Base-by-base conservation (phyloP, 2,113 vertebrate genomes). In the Lasiurus cinereus region DNA sequence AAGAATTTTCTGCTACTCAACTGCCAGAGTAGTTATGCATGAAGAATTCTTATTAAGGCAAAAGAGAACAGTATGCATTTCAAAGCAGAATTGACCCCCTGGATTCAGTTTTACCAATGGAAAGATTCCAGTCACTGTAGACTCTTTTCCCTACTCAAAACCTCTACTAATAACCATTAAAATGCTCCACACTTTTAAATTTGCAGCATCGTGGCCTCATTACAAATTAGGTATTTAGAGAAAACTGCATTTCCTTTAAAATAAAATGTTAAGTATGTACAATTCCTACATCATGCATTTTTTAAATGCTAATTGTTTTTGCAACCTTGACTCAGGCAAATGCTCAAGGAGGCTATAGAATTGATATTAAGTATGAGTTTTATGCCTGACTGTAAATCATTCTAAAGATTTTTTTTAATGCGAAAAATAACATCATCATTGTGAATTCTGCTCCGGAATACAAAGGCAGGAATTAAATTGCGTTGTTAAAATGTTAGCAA, bases 401-500 rank as follows among this genome's bases (percentile, higher is more conserved):
- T 96, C 86, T 76, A 83, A 70, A 24, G 90, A 97, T 86, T 96
- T 96, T 39, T 96, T 97, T 97, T 73, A 82, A 96, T 90, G 93
- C 97, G 79, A 95, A 96, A 98, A 98, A 93, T 91, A 96, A 94
- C 86, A 50, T 97, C 97, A 97, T 95, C 80, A 67, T 56, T 94
- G 85, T 93, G 95, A 94, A 97, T 96, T 97, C 84, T 46, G 54
- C 95, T 87, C 95, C 94, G 95, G 93, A 84, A 97, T 96, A 83
- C 97, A 94, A 96, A 96, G 82, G 90, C 90, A 96, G 76, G 95
- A 98, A 98, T 97, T 97, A 97, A 77, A 95, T 6, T 94, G 79
- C 85, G 50, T 93, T 98, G 95, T 97, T 98, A 98, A 98, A 98
- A 98, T 97, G 96, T 98, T 98, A 97, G 93, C 96, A 97, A 97